Evolutionary conservation across 2,797 vertebrate genomes (phyloP).

Genomic region (Alexandromys oeconomus): DNA sequence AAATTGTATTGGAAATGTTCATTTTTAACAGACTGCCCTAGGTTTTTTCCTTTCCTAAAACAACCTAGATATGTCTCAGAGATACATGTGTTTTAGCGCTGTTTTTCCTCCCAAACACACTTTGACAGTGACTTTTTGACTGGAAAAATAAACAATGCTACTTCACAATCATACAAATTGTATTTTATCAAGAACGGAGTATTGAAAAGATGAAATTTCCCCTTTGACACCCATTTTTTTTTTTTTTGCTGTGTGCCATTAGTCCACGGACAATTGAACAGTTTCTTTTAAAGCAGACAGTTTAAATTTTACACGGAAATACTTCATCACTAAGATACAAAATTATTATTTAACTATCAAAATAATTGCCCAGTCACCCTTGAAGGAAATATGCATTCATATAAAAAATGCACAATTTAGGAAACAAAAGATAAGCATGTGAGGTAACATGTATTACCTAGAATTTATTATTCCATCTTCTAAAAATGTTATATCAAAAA

Average conservation of each 20-base stretch:
- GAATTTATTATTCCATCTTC: conserved; percentile 60
- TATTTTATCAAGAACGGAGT: conserved; percentile 81
- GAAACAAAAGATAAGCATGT: conserved; percentile 60
- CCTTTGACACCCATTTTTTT: conserved; percentile 70
- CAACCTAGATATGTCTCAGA: conserved; percentile 83
- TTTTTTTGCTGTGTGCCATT: conserved; percentile 65
- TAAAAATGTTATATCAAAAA: conserved; percentile 57
- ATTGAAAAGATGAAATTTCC: conserved; percentile 75
- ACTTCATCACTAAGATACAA: conserved; percentile 72
- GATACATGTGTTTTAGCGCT: conserved; percentile 87
- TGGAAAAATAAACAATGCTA: conserved; percentile 89
- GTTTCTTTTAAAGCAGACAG: conserved; percentile 71
- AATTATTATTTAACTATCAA: conserved; percentile 78
- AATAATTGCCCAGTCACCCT: conserved; percentile 73
- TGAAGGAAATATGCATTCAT: conserved; percentile 68
- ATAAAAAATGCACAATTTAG: conserved; percentile 72
- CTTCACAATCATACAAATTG: conserved; percentile 84
- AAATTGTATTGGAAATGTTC: conserved; percentile 97
- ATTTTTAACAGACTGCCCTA: conserved; percentile 89
- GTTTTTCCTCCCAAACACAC: conserved; percentile 85
- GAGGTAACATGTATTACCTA: conserved; percentile 42
- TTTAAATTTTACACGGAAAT: conserved; percentile 61
- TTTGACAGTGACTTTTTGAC: conserved; percentile 88
- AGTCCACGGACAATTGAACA: conserved; percentile 72
- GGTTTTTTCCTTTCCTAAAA: conserved; percentile 84